phyloP scores from a whole-genome alignment of 2,888 invertebrate genomes.

The Asteroscopus sphinx region DNA sequence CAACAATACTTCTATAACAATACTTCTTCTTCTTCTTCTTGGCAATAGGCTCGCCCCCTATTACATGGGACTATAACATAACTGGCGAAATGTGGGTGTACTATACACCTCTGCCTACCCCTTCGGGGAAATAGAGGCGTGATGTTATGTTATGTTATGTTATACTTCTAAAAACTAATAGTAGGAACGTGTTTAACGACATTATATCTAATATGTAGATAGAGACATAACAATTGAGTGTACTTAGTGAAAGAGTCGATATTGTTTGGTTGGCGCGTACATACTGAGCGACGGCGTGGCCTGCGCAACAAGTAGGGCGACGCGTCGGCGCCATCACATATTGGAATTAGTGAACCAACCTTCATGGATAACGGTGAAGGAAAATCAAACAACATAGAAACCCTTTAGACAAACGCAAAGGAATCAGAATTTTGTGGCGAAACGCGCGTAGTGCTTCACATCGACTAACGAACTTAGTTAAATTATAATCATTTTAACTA shows the following conservation, averaged over 20 bases:
- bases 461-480: too few relatives aligned
- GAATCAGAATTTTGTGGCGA: not conserved
- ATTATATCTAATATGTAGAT: slow-evolving; percentile 37
- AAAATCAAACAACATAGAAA: slow-evolving; percentile 25
- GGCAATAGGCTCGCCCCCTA: too few relatives aligned
- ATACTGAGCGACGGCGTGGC: slow-evolving; percentile 60
- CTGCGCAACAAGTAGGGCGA: slow-evolving; percentile 85
- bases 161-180: slow-evolving; percentile 18
- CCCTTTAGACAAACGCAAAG: slow-evolving; percentile 8
- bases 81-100: too few relatives aligned
- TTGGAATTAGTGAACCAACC: slow-evolving; percentile 48
- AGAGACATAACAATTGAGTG: slow-evolving; percentile 57
- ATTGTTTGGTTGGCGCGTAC: slow-evolving; percentile 74
- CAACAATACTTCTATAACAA: too few relatives aligned
- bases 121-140: too few relatives aligned
- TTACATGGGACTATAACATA: too few relatives aligned
- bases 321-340: slow-evolving; percentile 70
- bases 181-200: slow-evolving; percentile 34
- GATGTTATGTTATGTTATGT: too few relatives aligned
- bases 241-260: slow-evolving; percentile 69
- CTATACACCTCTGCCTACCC: too few relatives aligned
- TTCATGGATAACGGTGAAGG: slow-evolving; percentile 25
- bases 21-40: too few relatives aligned
- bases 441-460: too few relatives aligned
- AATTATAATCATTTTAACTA: too few relatives aligned